Base-by-base conservation (phyloP, 2,113 vertebrate species). In the Cryptotis parvus region DNA sequence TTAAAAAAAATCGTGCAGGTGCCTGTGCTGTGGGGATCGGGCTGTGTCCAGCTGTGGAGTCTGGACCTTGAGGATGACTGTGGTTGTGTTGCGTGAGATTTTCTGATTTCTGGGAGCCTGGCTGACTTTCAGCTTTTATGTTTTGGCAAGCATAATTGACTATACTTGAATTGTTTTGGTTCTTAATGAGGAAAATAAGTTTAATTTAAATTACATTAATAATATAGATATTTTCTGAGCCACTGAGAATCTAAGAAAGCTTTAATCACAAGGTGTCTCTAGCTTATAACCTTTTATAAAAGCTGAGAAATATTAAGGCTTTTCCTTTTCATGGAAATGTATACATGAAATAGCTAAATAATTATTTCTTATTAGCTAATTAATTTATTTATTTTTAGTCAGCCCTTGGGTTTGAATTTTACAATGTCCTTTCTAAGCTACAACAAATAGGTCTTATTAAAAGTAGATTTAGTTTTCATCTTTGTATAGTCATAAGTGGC, bases 241-340 rank as follows among this genome's bases (percentile, higher is more conserved):
- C 20, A 82, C 4, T 74, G 29, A 43, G 29, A 26, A 82, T 37
- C 45, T 79, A 43, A 29, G 43, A 79, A 87, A 70, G 45, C 45
- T 91, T 80, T 91, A 78, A 73, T 78, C 73, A 76, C 75, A 73
- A 26, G 27, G 20, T 49, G 0, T 65, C 14, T 78, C 49, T 70
- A 55, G 84, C 84, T 87, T 93, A 87, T 74, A 88, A 69, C 27
- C 24, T 72, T 89, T 89, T 81, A 55, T 66, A 74, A 84, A 93
- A 91, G 16, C 35, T 76, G 37, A 26, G 20, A 73, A 31, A 33
- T 76, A 80, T 12, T 26, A 72, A 11, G 15, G 2, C 16, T 87
- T 77, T 92, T 90, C 31, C 33, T 26, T 77, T 37, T 1, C 9
- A 37, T 91, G 24, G 37, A 49, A 95, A 76, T 76, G 6, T 29